Percentiles rank a stretch among this genome's conserved stretches.
Conservation (phyloP, 1,140 invertebrate genomes). For the Theocolax elegans region DNA sequence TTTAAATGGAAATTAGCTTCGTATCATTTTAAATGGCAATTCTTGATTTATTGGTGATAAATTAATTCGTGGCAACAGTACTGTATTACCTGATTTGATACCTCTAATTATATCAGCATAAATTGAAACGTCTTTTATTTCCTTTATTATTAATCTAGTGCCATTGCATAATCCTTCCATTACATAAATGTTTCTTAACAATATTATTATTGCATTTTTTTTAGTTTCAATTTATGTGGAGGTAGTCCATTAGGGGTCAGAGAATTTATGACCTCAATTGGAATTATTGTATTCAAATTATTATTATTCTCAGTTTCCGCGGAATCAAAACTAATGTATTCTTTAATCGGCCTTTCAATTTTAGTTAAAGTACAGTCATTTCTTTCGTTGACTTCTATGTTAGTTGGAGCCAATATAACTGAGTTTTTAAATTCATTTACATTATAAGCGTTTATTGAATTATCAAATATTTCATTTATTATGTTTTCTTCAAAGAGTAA, state of each 20-base stretch:
- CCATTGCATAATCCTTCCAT: no score
- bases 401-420: constrained; percentile 21
- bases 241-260: constrained; percentile 25
- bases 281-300: background rate
- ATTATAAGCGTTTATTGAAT: constrained; percentile 1
- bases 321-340: constrained; percentile 21
- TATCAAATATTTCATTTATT: constrained; percentile 18
- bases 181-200: no score
- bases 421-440: background rate
- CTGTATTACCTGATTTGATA: no score
- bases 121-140: no score
- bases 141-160: no score
- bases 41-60: no score
- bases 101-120: no score
- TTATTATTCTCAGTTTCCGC: constrained; percentile 1
- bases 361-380: constrained; percentile 18
- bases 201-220: no score
- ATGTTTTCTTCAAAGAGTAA: constrained; percentile 6
- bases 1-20: no score
- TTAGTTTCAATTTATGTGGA: no score
- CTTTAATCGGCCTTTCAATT: background rate
- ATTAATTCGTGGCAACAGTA: no score
- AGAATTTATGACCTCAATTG: constrained; percentile 23
- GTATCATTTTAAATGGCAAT: no score
- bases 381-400: constrained; percentile 10